These are phyloP conservation scores for Periophthalmodon schlosseri DNA, from an alignment of 2,113 vertebrate genomes.

Conservation along the genomic window DNA sequence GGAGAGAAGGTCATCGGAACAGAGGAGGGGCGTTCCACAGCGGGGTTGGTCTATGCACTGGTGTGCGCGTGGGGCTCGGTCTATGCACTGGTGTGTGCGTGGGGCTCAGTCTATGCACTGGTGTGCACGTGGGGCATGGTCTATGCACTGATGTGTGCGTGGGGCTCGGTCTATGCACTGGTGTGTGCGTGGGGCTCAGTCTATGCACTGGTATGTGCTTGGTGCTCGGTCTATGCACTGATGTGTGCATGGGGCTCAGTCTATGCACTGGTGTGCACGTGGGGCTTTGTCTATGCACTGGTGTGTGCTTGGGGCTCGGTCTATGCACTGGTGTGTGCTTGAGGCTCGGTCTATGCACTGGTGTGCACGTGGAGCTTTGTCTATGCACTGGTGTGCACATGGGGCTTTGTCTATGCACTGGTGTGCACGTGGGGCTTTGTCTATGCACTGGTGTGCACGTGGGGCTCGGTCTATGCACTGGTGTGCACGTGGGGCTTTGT, in stretches of 20 bases:
- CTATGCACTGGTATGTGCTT: too few relatives aligned
- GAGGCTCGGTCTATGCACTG: neutral
- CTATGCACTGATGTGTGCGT: neutral
- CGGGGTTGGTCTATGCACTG: slow-evolving; percentile 1
- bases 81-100: neutral
- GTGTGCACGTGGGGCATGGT: neutral
- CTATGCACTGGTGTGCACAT: neutral
- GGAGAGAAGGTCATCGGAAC: slow-evolving; percentile 54
- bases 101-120: neutral
- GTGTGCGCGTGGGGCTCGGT: neutral
- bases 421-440: too few relatives aligned
- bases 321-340: too few relatives aligned
- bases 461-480: too few relatives aligned
- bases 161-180: neutral
- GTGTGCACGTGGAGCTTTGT: neutral
- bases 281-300: neutral
- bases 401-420: neutral
- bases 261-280: neutral
- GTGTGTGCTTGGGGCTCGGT: neutral
- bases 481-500: neutral
- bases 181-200: neutral
- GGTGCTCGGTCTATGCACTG: neutral
- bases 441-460: neutral
- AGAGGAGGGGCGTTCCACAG: slow-evolving; percentile 10
- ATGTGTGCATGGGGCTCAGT: neutral